These are phyloP conservation scores for Mormyrus iriodes DNA, from an alignment of 2,113 vertebrate species.

Conservation along the genomic window DNA sequence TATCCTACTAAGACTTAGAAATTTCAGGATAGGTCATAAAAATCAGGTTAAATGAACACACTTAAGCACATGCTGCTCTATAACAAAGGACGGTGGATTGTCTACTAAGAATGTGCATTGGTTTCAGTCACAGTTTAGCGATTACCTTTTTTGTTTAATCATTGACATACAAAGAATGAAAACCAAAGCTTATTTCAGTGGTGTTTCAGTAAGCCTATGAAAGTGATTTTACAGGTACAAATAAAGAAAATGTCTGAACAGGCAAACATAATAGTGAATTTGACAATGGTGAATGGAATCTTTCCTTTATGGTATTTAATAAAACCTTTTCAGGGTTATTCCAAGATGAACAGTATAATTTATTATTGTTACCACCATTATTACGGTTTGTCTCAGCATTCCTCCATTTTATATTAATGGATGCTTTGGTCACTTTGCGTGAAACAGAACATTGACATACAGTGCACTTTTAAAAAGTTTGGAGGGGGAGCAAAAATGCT, in stretches of 20 bases:
- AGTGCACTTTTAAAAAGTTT: slow-evolving; percentile 52
- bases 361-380: slow-evolving; percentile 24
- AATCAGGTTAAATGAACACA: neutral
- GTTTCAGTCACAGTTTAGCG: neutral
- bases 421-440: slow-evolving; percentile 56
- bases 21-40: neutral
- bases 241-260: neutral
- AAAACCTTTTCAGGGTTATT: slow-evolving; percentile 16
- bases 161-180: neutral
- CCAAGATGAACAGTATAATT: slow-evolving; percentile 42
- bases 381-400: slow-evolving; percentile 27
- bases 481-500: slow-evolving; percentile 49
- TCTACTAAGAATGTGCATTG: neutral
- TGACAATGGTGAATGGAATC: neutral
- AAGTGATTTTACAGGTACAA: neutral
- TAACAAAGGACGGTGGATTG: neutral
- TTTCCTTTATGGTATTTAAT: neutral
- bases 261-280: neutral
- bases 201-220: neutral
- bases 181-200: neutral
- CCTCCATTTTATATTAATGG: slow-evolving; percentile 34
- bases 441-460: slow-evolving; percentile 50
- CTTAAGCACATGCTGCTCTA: neutral
- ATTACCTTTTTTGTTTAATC: neutral
- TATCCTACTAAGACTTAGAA: neutral